Conservation (phyloP, 2,797 vertebrate genomes). For the Pipistrellus kuhlii region DNA sequence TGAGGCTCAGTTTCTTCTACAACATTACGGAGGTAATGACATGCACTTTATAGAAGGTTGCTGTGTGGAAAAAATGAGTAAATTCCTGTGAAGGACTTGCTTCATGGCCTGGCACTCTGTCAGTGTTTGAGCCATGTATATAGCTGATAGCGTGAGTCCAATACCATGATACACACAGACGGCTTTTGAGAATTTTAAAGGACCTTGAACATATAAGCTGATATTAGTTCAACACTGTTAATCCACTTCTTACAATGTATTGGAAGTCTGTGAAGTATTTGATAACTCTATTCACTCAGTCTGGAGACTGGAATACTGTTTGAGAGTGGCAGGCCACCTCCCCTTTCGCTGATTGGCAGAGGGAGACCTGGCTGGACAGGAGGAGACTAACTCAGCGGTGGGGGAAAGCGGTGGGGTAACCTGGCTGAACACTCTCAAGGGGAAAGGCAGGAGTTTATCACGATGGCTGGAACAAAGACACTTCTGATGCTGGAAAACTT, state of each 20-base stretch:
- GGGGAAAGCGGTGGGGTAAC: neutral
- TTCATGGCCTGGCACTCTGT: neutral
- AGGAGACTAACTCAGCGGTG: slow-evolving; percentile 50
- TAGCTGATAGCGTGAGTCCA: neutral
- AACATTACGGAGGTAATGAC: neutral
- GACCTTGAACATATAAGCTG: neutral
- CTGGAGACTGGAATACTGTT: neutral
- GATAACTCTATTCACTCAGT: neutral
- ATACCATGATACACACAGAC: neutral
- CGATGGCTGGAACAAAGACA: slow-evolving; percentile 81
- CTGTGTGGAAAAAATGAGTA: neutral
- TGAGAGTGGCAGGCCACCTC: neutral
- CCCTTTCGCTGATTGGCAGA: neutral
- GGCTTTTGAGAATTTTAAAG: neutral
- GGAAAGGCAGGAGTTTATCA: slow-evolving; percentile 54
- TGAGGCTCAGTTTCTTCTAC: neutral
- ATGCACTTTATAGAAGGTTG: neutral
- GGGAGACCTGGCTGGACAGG: neutral
- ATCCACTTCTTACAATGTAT: neutral
- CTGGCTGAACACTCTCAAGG: neutral
- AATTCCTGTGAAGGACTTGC: neutral
- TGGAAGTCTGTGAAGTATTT: neutral
- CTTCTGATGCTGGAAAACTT: slow-evolving; percentile 94
- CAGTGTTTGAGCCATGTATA: neutral
- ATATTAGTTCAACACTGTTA: neutral